Base-by-base conservation (phyloP, 2,113 vertebrate genomes). In the Pseudorhombus dupliciocellatus region DNA sequence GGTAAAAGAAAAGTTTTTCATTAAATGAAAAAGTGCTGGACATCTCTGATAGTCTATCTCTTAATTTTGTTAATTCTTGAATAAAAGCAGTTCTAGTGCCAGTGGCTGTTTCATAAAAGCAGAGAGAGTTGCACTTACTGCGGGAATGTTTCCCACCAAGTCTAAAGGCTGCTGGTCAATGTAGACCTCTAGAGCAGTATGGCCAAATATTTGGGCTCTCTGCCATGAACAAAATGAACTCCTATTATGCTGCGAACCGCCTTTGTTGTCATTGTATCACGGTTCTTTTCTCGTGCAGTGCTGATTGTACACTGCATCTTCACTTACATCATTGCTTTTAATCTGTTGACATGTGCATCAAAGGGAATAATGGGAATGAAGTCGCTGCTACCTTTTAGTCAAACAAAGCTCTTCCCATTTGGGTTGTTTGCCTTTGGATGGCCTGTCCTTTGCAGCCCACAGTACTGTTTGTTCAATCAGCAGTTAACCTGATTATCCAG, bases 401-500 rank as follows among this genome's bases (percentile, higher is more conserved):
- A 22, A n/a, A 31, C 68, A 14, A 51, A 60, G 24, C 22, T 46
- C 52, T 66, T 52, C 28, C 7, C 50, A 50, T 66, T 18, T 55
- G 54, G 77, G 51, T 52, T 71, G 54, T 66, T 81, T 74, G 77
- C 44, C 58, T 83, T 76, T 61, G 56, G 57, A 79, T 71, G 51
- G 42, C 53, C 62, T 80, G 80, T 63, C 30, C 56, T 22, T 22
- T n/a, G 16, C 14, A 55, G 62, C 70, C 66, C 65, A 82, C 77
- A 87, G 62, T 81, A 44, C 34, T 26, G 20, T 37, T 59, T 79
- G 46, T 76, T 80, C 60, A 79, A 63, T 80, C 77, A 64, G 48
- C 53, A 46, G 75, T 50, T 82, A 80, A 85, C 73, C 69, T 79
- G 76, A 89, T 89, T 87, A 85, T 75, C 60, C 73, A 83, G 84